Base-by-base conservation (phyloP, 1,140 invertebrate species). In the Macrotrachela quadricornifera region DNA sequence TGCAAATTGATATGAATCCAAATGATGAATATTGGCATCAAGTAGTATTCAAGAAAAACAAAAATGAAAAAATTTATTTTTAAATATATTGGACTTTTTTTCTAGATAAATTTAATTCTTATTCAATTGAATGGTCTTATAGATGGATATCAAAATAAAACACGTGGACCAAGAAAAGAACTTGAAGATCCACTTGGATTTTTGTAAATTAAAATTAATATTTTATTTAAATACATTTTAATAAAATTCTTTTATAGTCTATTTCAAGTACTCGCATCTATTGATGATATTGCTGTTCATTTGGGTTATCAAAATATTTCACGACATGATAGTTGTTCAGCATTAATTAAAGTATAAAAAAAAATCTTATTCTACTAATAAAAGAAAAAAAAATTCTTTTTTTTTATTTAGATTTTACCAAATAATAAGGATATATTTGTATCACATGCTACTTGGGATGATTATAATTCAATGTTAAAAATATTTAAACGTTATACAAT, bases 401-500 rank as follows among this genome's bases (percentile, higher is more conserved):
- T 1, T 50, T 46, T 44, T 47, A 46, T 47, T 39, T 41, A 53
- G 51, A 44, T 53, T 41, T 60, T 76, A 37, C 68, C 72, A 9
- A 66, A 66, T 15, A 68, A 73, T 59, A 61, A 63, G 13, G 75
- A 77, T 56, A 64, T 79, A 9, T 74, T 73, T 56, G 67, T 79
- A 41, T 73, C 77, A 15, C 80, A 83, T 63, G 79, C 78, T 51
- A 79, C 81, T 1, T 80, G 79, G 71, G 74, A 69, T 59, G 78
- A 78, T 51, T 91, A 85, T 62, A 75, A 76, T 18, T 78, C 78
- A 58, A 91, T 94, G 86, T 71, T 88, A 47, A 74, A 85, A 57
- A 77, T 92, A 16, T 71, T 88, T 60, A 94, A 94, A 67, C 78
- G 79, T 55, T 92, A 92, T 69, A 80, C 81, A 30, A 30, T 30